A percentile compares a stretch with the other conserved stretches of the same genome.
Conservation (phyloP, 2,113 vertebrate genomes). For the Hucho hucho region DNA sequence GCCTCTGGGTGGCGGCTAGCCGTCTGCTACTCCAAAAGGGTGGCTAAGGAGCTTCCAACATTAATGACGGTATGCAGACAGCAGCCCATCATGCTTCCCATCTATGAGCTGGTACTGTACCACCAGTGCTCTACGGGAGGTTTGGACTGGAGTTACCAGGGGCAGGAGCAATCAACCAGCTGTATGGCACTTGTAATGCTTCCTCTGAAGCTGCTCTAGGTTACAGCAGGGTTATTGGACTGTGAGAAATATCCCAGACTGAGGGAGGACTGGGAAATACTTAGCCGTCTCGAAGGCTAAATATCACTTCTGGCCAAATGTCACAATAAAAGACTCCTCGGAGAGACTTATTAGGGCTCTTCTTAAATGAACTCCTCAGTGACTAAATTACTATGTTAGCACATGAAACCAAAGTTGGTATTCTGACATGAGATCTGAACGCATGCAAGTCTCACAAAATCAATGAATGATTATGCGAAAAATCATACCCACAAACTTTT, state of each 20-base stretch:
- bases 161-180: background rate
- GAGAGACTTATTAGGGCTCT: background rate
- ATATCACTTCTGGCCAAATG: background rate
- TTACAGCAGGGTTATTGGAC: background rate
- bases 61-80: background rate
- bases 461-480: too few species aligned
- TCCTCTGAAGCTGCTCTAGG: background rate
- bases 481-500: too few species aligned
- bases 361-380: background rate
- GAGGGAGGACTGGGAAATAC: background rate
- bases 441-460: too few species aligned
- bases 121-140: background rate
- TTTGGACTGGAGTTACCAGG: background rate
- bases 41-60: background rate
- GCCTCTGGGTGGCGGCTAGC: background rate
- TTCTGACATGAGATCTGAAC: too few species aligned
- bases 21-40: background rate
- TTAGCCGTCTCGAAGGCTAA: background rate
- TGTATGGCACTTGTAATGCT: background rate
- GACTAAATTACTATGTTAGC: background rate
- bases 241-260: background rate
- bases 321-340: background rate
- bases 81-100: background rate
- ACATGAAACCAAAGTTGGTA: background rate
- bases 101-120: background rate